Evolutionary conservation across 2,888 invertebrate species (phyloP).

Genomic region (Trissoscelio sp.): DNA sequence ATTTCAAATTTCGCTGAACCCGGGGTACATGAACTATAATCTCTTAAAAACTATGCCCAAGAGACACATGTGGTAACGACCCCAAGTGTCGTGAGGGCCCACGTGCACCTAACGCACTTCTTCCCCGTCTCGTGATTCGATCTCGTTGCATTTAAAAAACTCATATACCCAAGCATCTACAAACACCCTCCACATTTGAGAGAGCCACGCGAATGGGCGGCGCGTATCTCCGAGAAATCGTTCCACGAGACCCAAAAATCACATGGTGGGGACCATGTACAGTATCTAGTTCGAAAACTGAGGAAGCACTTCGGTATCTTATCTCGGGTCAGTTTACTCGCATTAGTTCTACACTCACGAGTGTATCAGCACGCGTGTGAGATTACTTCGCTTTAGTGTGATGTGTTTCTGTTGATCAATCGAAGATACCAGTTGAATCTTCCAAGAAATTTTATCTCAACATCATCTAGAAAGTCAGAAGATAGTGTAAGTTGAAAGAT

Average conservation of each 20-base stretch:
- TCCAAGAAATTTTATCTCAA: no score
- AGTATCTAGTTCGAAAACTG: conserved; percentile 49
- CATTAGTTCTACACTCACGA: conserved; percentile 52
- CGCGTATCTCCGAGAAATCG: conserved; percentile 63
- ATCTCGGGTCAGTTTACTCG: conserved; percentile 71
- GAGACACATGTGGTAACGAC: conserved; percentile 54
- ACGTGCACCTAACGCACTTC: conserved; percentile 42
- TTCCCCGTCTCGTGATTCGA: conserved; percentile 44
- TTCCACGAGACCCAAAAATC: conserved; percentile 36
- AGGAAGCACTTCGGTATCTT: conserved; percentile 57
- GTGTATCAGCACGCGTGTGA: conserved; percentile 21
- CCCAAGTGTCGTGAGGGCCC: conserved; percentile 38
- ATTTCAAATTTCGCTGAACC: conserved; percentile 3
- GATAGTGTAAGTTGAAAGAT: no score
- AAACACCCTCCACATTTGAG: conserved; percentile 61
- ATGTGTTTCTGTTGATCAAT: no score
- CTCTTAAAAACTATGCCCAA: background rate
- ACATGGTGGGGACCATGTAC: background rate
- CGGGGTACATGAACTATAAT: conserved; percentile 40
- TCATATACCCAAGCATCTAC: conserved; percentile 12
- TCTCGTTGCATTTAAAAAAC: conserved; percentile 58
- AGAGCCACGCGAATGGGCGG: conserved; percentile 79
- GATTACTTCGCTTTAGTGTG: no score
- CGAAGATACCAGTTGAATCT: no score
- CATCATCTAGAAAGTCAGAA: no score